These are phyloP conservation scores for Idaea biselata DNA, from an alignment of 2,888 invertebrate species.

Conservation along the genomic window DNA sequence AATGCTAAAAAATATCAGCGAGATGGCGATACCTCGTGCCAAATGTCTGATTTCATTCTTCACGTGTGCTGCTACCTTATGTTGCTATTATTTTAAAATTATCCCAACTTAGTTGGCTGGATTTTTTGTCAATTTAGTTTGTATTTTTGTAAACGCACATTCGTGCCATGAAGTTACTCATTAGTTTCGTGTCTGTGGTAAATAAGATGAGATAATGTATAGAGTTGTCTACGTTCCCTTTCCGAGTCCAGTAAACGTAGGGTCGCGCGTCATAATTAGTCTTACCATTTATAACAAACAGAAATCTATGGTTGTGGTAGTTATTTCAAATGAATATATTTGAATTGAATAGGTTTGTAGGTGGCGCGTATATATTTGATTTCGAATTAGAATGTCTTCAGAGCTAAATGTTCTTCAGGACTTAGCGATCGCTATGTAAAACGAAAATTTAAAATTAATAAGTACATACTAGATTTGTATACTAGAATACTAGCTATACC, in stretches of 20 bases:
- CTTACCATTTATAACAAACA: conserved; percentile 63
- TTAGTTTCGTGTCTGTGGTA: conserved; percentile 45
- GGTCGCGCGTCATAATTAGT: conserved; percentile 56
- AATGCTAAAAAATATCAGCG: conserved; percentile 44
- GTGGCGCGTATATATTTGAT: conserved; percentile 58
- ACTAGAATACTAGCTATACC: too few relatives aligned
- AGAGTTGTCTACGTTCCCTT: conserved; percentile 33
- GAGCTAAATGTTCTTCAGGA: too few relatives aligned
- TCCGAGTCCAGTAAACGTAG: conserved; percentile 39
- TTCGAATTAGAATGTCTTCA: conserved; percentile 26
- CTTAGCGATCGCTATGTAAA: too few relatives aligned
- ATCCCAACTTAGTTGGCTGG: conserved; percentile 76
- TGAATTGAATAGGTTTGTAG: conserved; percentile 54
- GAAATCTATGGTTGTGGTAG: conserved; percentile 79
- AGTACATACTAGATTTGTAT: too few relatives aligned
- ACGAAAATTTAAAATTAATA: too few relatives aligned
- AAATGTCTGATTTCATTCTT: conserved; percentile 43
- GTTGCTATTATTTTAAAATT: conserved; percentile 59
- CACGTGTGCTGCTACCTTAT: conserved; percentile 59
- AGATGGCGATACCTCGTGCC: conserved; percentile 61
- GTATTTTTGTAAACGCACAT: conserved; percentile 48
- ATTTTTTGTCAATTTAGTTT: conserved; percentile 49
- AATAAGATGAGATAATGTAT: conserved; percentile 35
- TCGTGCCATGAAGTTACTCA: conserved; percentile 47
- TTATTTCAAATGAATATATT: conserved; percentile 75